A percentile compares a stretch with the other conserved stretches of the same genome.
Evolutionary conservation across 2,113 vertebrate genomes (phyloP).

Genomic region (Thryonomys swinderianus): DNA sequence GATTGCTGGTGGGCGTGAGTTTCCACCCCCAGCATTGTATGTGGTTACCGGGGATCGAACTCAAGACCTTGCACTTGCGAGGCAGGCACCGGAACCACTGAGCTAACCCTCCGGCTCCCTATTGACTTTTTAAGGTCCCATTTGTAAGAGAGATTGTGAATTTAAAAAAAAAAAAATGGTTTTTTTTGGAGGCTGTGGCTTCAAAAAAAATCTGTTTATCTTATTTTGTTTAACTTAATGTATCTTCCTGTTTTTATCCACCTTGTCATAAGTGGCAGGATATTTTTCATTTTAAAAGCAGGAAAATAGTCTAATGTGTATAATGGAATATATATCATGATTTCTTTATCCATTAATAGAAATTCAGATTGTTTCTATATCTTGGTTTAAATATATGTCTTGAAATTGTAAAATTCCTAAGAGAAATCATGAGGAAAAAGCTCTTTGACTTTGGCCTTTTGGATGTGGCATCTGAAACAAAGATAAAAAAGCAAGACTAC

Average conservation of each 20-base stretch:
- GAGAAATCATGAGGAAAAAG: background rate
- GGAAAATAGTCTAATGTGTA: background rate
- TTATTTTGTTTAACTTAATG: background rate
- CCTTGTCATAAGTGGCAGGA: background rate
- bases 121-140: background rate
- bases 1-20: too few relatives aligned
- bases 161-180: too few relatives aligned
- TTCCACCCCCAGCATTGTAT: too few relatives aligned
- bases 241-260: background rate
- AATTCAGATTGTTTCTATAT: background rate
- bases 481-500: background rate
- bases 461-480: background rate
- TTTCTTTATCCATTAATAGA: background rate
- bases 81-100: too few relatives aligned
- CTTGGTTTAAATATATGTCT: background rate
- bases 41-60: too few relatives aligned
- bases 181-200: too few relatives aligned
- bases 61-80: too few relatives aligned
- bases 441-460: background rate
- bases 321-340: background rate
- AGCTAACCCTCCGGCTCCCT: too few relatives aligned
- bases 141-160: background rate
- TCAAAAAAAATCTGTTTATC: background rate
- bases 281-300: background rate
- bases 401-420: background rate